Evolutionary conservation across 1,140 invertebrate genomes (phyloP), one percentile per base, ranked within the genome.

Genomic region (Aleiodes sp.): DNA sequence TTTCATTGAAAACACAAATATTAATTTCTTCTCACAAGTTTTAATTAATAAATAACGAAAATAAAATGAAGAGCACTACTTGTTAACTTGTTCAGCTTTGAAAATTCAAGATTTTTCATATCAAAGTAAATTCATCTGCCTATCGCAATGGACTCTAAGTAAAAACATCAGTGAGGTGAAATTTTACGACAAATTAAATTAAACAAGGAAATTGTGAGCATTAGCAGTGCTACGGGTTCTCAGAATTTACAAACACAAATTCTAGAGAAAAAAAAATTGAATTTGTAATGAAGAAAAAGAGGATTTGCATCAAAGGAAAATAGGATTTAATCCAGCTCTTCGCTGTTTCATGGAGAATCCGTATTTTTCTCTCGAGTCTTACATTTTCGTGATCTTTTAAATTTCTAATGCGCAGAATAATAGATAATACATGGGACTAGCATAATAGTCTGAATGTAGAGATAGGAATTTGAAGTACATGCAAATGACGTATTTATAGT

Each of bases 391-490:
- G 19, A n/a, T n/a, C n/a, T n/a, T 52, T 12, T 4, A 24, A 52
- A 21, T 24, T 2, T 9, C 21, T 2, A 16, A 21, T 4, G 16
- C 9, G 46, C 8, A 19, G 16, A 21, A 52, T 52, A 24, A 35
- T 35, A 10, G 4, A 10, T 35, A 35, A 26, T 26, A 52, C 21
- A 26, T 24, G 21, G 19, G 46, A 8, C 2, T 24, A 24, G 46
- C 46, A 52, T 52, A 52, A 52, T 52, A 52, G 46, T 24, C 10
- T 9, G 46, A 52, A n/a, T n/a, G n/a, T 52, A 21, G 39, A 41
- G 4, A n/a, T n/a, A n/a, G n/a, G 39, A n/a, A 41, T 6, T 14
- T n/a, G 39, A n/a, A 41, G 9, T n/a, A 8, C 14, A 41, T 41
- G 39, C 19, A 24, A 21, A 52, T 52, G 46, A 52, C 46, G 26